Evolutionary conservation across 1,140 invertebrate species (phyloP).

Genomic region (Pseudoatta argentina): DNA sequence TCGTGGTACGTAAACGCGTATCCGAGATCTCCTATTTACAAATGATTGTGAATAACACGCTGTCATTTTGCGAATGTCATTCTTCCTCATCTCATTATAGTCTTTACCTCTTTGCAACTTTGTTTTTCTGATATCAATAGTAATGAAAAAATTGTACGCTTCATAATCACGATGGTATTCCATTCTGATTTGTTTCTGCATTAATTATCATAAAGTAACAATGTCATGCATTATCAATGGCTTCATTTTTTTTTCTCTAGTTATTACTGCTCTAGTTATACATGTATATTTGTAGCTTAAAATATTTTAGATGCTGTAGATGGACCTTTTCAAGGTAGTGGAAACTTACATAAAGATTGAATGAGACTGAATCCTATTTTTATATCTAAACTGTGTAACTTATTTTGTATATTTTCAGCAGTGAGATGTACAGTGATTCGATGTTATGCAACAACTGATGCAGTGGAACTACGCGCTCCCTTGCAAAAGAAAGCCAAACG

Average conservation of each 20-base stretch:
- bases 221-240: background rate
- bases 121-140: background rate
- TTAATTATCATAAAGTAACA: background rate
- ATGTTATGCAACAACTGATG: conserved; percentile 68
- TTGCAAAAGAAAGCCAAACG: conserved; percentile 79
- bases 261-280: background rate
- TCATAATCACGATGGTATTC: background rate
- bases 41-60: background rate
- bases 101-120: conserved; percentile 3
- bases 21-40: background rate
- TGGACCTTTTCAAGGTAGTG: background rate
- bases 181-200: background rate
- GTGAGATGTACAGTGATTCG: conserved; percentile 20
- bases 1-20: conserved; percentile 73
- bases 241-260: too few species aligned
- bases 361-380: background rate
- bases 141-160: too few species aligned
- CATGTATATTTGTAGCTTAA: background rate
- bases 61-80: background rate
- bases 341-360: background rate
- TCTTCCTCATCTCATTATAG: conserved; percentile 7
- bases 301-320: background rate
- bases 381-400: conserved; percentile 13
- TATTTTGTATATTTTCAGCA: conserved; percentile 35
- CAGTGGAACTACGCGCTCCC: conserved; percentile 33